Evolutionary conservation across 2,797 vertebrate genomes (phyloP), one percentile per base, ranked within the genome.

Genomic region (Pantherophis alleghaniensis): DNA sequence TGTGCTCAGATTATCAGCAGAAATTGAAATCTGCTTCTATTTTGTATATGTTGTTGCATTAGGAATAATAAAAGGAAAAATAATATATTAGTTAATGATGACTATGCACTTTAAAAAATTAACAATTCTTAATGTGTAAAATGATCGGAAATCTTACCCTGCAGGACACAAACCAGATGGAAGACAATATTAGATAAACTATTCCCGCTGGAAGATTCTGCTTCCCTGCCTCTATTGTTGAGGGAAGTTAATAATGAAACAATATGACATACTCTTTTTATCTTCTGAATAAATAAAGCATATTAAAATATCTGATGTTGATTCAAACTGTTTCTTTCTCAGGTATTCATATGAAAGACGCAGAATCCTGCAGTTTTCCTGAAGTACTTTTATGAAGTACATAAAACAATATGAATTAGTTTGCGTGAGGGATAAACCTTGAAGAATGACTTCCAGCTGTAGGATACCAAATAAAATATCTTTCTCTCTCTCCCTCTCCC

Each of bases 211-310:
- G 47, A 92, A 96, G 94, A 97, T 96, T 98, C 96, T 97, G 96
- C 97, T 97, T 97, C 97, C 95, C 96, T 97, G 96, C 96, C 96
- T 97, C 96, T 97, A 96, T 96, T 96, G 96, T 97, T 95, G 96
- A 94, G 97, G 96, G 91, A 97, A 97, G 97, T 97, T 98, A 93
- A 98, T 98, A 97, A 97, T 98, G 96, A 97, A 98, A 97, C 97
- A 97, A 95, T 97, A 97, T 97, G 97, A 97, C 97, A 97, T 98
- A 97, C 97, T 96, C 93, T 97, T 97, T 96, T 97, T 97, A 89
- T 97, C 97, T 91, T 98, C 93, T 96, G 93, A 97, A 97, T 97
- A 98, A 98, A 98, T 97, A 98, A 98, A 97, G 96, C 96, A 96
- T 97, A 96, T 95, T 95, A 95, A 97, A 97, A 97, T 95, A 96